Evolutionary conservation across 2,888 invertebrate genomes (phyloP).

Genomic region (Pristionchus mayeri): DNA sequence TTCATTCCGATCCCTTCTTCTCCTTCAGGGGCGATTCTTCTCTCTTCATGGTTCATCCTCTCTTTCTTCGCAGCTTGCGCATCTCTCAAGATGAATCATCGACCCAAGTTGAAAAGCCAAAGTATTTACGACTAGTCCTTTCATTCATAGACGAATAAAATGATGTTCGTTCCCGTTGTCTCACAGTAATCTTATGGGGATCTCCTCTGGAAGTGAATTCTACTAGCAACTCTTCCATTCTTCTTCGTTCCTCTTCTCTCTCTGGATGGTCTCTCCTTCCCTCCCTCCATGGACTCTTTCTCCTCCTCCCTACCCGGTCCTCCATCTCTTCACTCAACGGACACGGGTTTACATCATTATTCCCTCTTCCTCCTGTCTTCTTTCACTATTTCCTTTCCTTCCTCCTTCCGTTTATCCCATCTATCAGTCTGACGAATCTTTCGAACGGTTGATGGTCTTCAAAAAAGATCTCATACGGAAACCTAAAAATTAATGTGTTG

Average conservation of each 20-base stretch:
- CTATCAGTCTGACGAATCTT: no score
- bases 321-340: conserved; percentile 13
- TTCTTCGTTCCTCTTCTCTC: no score
- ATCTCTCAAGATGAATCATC: conserved; percentile 21
- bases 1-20: background rate
- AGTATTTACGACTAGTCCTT: background rate
- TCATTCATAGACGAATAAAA: background rate
- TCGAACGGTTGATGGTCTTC: no score
- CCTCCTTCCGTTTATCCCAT: background rate
- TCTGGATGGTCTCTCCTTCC: background rate
- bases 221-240: background rate
- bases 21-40: background rate
- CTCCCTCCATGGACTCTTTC: background rate
- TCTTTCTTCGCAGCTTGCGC: background rate
- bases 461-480: no score
- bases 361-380: conserved; percentile 33
- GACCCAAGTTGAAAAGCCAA: conserved; percentile 28
- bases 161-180: no score
- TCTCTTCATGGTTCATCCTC: conserved; percentile 15
- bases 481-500: no score
- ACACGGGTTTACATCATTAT: conserved; percentile 42
- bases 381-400: background rate
- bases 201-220: background rate
- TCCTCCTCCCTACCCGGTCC: background rate
- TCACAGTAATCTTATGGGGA: background rate